phyloP scores from a whole-genome alignment of 2,888 invertebrate genomes.

The Tenthredo distinguenda region DNA sequence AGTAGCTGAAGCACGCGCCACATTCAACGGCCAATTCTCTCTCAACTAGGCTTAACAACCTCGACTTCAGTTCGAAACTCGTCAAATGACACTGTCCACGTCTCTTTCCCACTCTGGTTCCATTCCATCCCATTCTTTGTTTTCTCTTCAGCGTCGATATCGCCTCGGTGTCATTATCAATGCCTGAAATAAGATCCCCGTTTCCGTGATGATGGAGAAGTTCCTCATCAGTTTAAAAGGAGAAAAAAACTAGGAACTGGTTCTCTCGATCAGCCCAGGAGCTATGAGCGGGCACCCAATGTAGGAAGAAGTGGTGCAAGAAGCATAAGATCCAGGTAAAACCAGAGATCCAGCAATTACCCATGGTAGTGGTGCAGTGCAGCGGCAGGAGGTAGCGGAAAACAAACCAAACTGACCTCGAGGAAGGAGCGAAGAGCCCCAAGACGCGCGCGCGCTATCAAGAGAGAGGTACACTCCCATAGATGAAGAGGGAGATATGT shows the following conservation, averaged over 20 bases:
- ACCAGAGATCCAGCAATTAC: slow-evolving; percentile 34
- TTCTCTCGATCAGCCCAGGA: slow-evolving; percentile 22
- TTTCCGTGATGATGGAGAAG: background rate
- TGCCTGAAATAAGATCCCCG: slow-evolving; percentile 24
- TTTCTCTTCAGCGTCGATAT: background rate
- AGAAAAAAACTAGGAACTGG: slow-evolving; percentile 1
- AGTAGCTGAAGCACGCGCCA: slow-evolving; percentile 71
- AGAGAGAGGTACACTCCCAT: background rate
- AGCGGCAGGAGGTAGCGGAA: slow-evolving; percentile 37
- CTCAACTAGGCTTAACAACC: slow-evolving; percentile 54
- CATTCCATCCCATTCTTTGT: background rate
- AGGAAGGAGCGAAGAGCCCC: background rate
- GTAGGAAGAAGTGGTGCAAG: slow-evolving; percentile 16
- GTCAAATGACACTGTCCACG: slow-evolving; percentile 14
- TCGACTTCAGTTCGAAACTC: background rate
- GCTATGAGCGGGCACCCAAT: background rate
- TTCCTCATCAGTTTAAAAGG: slow-evolving; percentile 49
- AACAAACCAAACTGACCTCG: slow-evolving; percentile 48
- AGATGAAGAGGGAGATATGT: slow-evolving; percentile 68
- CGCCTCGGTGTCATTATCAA: background rate
- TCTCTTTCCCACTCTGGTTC: background rate
- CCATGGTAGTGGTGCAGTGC: background rate
- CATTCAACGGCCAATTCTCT: slow-evolving; percentile 67
- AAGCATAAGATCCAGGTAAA: slow-evolving; percentile 38
- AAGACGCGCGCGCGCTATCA: slow-evolving; percentile 31